Evolutionary conservation across 2,888 invertebrate species (phyloP), one percentile per base, ranked within the genome.

Genomic region (Parapristionchus giblindavisi): DNA sequence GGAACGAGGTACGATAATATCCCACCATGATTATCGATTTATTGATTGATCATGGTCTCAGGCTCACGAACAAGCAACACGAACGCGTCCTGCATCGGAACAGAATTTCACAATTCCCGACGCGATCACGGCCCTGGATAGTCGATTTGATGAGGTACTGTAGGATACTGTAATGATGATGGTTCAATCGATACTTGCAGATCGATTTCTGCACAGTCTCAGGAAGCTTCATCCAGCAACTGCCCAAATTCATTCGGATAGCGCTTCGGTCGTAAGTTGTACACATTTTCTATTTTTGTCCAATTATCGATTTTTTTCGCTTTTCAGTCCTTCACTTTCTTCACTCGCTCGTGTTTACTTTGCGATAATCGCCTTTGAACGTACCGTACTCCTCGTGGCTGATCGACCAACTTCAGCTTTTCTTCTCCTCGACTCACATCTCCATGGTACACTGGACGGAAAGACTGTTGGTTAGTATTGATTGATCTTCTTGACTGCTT

Each of bases 81-180:
- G 11, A 21, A 14, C 3, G 27, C 58, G 72, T 4, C n/a, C 11
- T 8, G 6, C 72, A n/a, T 14, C 43, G 21, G 72, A 72, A 48
- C 60, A 43, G 43, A 72, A 72, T 48, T 72, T 72, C 48, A 72
- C 72, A 14, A 72, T 72, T 32, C 72, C 72, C 60, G 72, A 72
- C 60, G 72, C 58, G 21, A 72, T 72, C 3, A 21, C 21, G 6
- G 72, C 72, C 1, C 29, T 72, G n/a, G 11, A 43, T 8, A 24
- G 24, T 8, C 60, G 32, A 8, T 56, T 40, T 48, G 36, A 34
- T n/a, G 72, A 72, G 60, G 72, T 72, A 29, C 21, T 21, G n/a
- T 38, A 34, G 61, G 24, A 21, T 21, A 21, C 8, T 17, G 24
- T n/a, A 24, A 14, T 54, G 54, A 54, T 54, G 6, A 54, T 54